Base-by-base conservation (phyloP, 2,888 invertebrate species). In the Didymodactylos carnosus region DNA sequence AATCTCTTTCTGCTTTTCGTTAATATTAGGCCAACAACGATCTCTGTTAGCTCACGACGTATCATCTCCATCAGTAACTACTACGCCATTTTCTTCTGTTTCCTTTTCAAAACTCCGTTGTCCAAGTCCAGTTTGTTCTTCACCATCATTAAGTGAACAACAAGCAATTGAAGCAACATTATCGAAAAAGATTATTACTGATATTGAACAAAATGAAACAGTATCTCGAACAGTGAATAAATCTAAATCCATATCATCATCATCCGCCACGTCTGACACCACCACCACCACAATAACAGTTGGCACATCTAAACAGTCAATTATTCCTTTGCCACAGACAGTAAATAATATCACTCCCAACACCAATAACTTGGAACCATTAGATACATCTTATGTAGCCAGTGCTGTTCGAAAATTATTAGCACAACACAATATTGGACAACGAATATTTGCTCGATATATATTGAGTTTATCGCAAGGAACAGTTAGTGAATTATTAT, bases 371-470 rank as follows among this genome's bases (percentile, higher is more conserved):
- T 29, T 43, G 39, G 70, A 70, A 39, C 43, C 41, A 1, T 40
- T 74, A 27, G 71, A 74, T 29, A 74, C 74, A 27, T 53, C 71
- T 1, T 41, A 75, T 25, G 84, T 95, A 80, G 91, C 94, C 75
- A 87, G 94, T 78, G 87, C 92, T 77, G 94, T 97, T 14, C 87
- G 95, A 19, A 95, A 97, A 81, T 85, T 97, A 74, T 86, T 97
- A 43, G 94, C 93, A 76, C 91, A 94, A 78, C 94, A 97, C 86
- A 95, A 98, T 84, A 97, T 98, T 79, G 98, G 98, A 5, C 98
- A 98, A 86, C 88, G 98, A 76, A 86, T 98, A 79, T 98, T 98
- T 85, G 98, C 98, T 79, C 97, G 97, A 84, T 95, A 95, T 85
- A 92, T 98, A 71, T 88, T 98, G 78, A 97, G 97, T 70, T 81